Evolutionary conservation across 2,113 vertebrate species (phyloP).

Genomic region (Mus musculus): GRCm39 chr6:101366501-101367000

Average conservation of each 20-base stretch:
- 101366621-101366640: background rate
- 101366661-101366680: background rate
- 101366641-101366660: background rate
- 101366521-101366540: background rate
- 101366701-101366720: background rate
- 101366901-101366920: background rate
- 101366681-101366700: background rate
- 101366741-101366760: background rate
- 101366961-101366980: too few species aligned
- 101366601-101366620: slow-evolving; percentile 1
- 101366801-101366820: background rate
- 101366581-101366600: background rate
- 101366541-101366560: slow-evolving; percentile 1
- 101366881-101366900: background rate
- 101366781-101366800: background rate
- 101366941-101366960: too few species aligned
- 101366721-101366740: background rate
- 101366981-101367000: too few species aligned
- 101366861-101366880: background rate
- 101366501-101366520: background rate
- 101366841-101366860: background rate
- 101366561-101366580: background rate
- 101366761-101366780: background rate
- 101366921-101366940: background rate
- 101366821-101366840: background rate